These are phyloP conservation scores for Mizuhopecten yessoensis DNA, from an alignment of 1,140 invertebrate species.

Conservation along the genomic window DNA sequence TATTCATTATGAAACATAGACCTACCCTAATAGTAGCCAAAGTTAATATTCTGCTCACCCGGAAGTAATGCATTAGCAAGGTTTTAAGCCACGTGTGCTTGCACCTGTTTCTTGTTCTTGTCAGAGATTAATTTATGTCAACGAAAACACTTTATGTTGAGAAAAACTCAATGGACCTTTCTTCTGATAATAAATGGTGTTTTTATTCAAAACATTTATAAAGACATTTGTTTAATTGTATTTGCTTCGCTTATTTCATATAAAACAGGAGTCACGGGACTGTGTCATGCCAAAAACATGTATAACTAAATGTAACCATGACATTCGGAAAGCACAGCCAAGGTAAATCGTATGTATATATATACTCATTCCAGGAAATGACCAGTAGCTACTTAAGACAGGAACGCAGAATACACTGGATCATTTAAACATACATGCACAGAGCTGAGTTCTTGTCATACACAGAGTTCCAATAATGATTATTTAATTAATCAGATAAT, in stretches of 20 bases:
- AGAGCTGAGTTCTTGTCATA: background rate
- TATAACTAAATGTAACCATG: background rate
- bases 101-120: background rate
- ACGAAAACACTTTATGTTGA: background rate
- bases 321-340: background rate
- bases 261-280: background rate
- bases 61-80: background rate
- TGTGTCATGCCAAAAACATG: background rate
- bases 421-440: background rate
- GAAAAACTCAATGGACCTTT: background rate
- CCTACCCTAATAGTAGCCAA: no score
- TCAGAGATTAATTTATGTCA: background rate
- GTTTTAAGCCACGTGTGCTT: background rate
- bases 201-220: background rate
- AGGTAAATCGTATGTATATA: no score
- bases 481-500: constrained; percentile 40
- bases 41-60: no score
- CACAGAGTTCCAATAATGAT: background rate
- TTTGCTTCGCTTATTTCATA: background rate
- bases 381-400: background rate
- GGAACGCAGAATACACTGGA: background rate
- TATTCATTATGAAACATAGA: no score
- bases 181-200: background rate
- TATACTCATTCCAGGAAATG: constrained; percentile 22
- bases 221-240: background rate